phyloP scores from a whole-genome alignment of 2,113 vertebrate species.

The Megaleporinus macrocephalus region DNA sequence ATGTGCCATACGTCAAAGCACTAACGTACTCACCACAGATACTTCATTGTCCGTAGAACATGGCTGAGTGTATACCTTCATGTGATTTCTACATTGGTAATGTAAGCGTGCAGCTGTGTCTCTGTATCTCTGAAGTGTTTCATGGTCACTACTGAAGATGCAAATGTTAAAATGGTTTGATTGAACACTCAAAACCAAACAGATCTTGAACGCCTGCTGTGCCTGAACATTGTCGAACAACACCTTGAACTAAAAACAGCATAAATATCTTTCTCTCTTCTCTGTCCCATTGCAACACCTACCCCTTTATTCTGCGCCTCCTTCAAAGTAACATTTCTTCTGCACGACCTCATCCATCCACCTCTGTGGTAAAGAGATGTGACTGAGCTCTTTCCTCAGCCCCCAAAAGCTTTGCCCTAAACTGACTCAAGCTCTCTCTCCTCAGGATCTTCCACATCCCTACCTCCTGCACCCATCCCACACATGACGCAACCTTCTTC shows the following conservation, averaged over 20 bases:
- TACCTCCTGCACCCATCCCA: conserved; percentile 60
- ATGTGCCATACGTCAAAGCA: conserved; percentile 34
- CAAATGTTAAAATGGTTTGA: conserved; percentile 24
- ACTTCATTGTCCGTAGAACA: conserved; percentile 42
- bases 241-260: not conserved
- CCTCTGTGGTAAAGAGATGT: conserved; percentile 25
- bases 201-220: conserved; percentile 55
- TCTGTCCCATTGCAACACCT: conserved; percentile 10
- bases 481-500: conserved; percentile 50
- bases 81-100: conserved; percentile 34
- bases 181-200: conserved; percentile 39
- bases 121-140: not conserved
- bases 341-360: not conserved
- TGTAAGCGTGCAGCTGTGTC: not conserved
- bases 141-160: conserved; percentile 6
- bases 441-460: conserved; percentile 27
- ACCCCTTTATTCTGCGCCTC: not conserved
- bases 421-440: conserved; percentile 36
- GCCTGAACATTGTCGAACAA: conserved; percentile 30
- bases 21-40: conserved; percentile 38
- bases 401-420: conserved; percentile 17
- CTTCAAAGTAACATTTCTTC: conserved; percentile 7
- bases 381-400: not conserved
- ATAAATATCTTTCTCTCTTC: not conserved
- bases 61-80: conserved; percentile 4